These are phyloP conservation scores for Coryphaenoides rupestris DNA, from an alignment of 2,113 vertebrate genomes.

Conservation along the genomic window DNA sequence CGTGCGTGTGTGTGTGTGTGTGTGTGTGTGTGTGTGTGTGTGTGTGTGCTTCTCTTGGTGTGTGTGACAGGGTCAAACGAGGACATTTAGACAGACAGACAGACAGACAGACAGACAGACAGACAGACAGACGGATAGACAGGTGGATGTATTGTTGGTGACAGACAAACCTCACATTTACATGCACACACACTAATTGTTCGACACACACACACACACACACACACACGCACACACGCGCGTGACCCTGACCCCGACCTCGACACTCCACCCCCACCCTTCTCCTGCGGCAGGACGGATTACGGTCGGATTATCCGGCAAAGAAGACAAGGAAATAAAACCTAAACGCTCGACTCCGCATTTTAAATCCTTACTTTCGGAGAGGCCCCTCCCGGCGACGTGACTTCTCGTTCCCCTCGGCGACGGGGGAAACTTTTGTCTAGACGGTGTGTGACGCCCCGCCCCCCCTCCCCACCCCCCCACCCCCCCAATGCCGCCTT, in stretches of 20 bases:
- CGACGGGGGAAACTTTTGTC: constrained; percentile 26
- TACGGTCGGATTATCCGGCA: constrained; percentile 64
- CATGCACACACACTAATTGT: too few species aligned
- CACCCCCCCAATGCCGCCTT: too few species aligned
- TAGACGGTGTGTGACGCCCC: constrained; percentile 7
- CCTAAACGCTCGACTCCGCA: constrained; percentile 25
- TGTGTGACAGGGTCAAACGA: too few species aligned
- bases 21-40: not conserved
- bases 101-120: too few species aligned
- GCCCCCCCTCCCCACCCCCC: not conserved
- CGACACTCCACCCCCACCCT: not conserved
- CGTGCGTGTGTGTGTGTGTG: not conserved
- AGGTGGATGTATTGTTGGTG: too few species aligned
- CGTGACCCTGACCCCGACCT: not conserved
- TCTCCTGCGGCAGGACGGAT: constrained; percentile 32
- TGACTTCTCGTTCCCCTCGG: constrained; percentile 43
- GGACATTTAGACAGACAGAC: too few species aligned
- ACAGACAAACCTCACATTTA: too few species aligned
- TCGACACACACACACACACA: not conserved
- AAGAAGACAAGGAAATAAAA: constrained; percentile 19
- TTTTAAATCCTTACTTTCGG: constrained; percentile 38
- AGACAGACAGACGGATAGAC: too few species aligned
- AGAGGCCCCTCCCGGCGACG: constrained; percentile 15
- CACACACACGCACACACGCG: not conserved
- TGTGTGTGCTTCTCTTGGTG: too few species aligned